Evolutionary conservation across 2,113 vertebrate species (phyloP).

Genomic region (Bucco capensis): DNA sequence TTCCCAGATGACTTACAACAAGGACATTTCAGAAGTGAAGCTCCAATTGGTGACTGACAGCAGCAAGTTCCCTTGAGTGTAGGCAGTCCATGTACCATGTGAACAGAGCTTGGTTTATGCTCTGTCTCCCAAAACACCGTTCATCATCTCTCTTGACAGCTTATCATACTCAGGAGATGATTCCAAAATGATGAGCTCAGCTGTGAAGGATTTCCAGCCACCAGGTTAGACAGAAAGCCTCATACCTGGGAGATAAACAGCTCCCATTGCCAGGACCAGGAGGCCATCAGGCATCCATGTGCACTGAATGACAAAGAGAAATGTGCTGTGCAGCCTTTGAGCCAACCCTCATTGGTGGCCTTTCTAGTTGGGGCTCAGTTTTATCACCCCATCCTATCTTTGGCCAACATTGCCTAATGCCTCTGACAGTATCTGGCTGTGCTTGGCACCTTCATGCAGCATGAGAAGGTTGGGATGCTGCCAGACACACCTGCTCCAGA

Average conservation of each 20-base stretch:
- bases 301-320: background rate
- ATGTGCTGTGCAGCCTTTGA: background rate
- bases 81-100: background rate
- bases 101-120: background rate
- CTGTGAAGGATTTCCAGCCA: background rate
- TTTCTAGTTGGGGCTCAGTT: background rate
- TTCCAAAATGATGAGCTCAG: background rate
- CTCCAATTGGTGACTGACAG: background rate
- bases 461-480: rapidly evolving
- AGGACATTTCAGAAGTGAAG: background rate
- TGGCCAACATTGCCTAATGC: background rate
- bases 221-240: background rate
- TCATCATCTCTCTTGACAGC: background rate
- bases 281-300: background rate
- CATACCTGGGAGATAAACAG: background rate
- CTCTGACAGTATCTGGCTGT: rapidly evolving
- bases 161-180: background rate
- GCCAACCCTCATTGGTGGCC: background rate
- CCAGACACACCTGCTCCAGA: background rate
- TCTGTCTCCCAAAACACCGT: background rate
- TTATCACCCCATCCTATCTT: background rate
- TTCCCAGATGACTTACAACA: background rate
- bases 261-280: background rate
- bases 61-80: background rate
- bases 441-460: rapidly evolving